Evolutionary conservation across 2,797 vertebrate genomes (phyloP), one percentile per base, ranked within the genome.

Genomic region (Sorex maritimensis): DNA sequence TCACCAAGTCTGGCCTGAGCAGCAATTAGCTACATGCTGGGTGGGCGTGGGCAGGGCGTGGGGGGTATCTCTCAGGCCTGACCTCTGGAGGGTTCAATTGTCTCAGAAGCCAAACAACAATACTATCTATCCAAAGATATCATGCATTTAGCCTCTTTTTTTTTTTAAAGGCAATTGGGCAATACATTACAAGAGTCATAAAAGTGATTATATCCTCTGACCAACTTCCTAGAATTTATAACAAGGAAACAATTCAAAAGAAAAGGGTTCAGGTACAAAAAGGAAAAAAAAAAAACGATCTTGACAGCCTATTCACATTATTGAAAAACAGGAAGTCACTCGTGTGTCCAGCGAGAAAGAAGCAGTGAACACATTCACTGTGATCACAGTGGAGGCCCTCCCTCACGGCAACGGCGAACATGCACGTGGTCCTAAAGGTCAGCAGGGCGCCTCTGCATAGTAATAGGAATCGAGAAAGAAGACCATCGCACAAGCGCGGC

Each of bases 171-270:
- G 92, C 89, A 86, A 87, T 85, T 85, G 94, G 55, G 84, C 77
- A 95, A 91, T 67, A 86, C 41, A 75, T 81, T 95, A 55, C 69
- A 93, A 90, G 34, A 90, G 81, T 30, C 73, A 82, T 93, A 87
- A 90, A 85, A 85, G 61, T 87, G 78, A 96, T 92, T 79, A 94
- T 93, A 91, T 87, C 93, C 95, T 96, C 87, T 85, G 69, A 87
- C 11, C 92, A 83, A 95, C 81, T 96, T 97, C 95, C 96, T 96
- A 94, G 88, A 96, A 97, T 95, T 95, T 95, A 95, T 1, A 95
- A 68, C 68, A 93, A 95, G 96, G 96, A 96, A 97, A 95, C 86
- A 95, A 97, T 96, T 95, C 69, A 96, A 95, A 95, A 86, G 41
- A 90, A 95, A 95, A 87, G 81, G 84, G 2, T 69, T 83, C 86